Percentiles rank a stretch among this genome's conserved stretches.
phyloP scores from a whole-genome alignment of 2,797 vertebrate species.

The Galago senegalensis region DNA sequence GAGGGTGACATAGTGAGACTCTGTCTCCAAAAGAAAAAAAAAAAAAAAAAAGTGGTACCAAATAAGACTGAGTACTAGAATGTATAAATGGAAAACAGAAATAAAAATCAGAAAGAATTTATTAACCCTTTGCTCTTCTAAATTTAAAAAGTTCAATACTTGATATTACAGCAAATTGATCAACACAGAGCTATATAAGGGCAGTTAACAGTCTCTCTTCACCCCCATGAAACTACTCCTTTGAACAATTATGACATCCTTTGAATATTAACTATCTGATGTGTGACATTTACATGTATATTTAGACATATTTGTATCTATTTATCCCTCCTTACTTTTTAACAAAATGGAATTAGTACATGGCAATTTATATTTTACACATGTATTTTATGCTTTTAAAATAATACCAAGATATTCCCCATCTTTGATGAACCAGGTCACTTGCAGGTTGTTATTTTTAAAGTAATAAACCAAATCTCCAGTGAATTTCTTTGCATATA shows the following conservation, averaged over 20 bases:
- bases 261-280: neutral
- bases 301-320: neutral
- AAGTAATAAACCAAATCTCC: neutral
- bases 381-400: neutral
- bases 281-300: neutral
- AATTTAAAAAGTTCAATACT: neutral
- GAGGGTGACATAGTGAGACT: too few species aligned
- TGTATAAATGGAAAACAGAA: neutral
- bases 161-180: neutral
- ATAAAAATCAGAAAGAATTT: neutral
- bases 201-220: neutral
- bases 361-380: neutral
- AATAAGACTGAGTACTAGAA: neutral
- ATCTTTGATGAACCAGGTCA: neutral
- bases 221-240: neutral
- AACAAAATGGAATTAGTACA: neutral
- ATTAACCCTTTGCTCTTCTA: neutral
- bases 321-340: neutral
- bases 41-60: neutral
- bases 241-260: neutral
- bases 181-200: neutral
- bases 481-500: neutral
- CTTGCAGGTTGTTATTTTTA: neutral
- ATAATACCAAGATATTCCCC: neutral
- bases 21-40: neutral